Conservation (phyloP, 2,797 vertebrate species). For the Anableps anableps region DNA sequence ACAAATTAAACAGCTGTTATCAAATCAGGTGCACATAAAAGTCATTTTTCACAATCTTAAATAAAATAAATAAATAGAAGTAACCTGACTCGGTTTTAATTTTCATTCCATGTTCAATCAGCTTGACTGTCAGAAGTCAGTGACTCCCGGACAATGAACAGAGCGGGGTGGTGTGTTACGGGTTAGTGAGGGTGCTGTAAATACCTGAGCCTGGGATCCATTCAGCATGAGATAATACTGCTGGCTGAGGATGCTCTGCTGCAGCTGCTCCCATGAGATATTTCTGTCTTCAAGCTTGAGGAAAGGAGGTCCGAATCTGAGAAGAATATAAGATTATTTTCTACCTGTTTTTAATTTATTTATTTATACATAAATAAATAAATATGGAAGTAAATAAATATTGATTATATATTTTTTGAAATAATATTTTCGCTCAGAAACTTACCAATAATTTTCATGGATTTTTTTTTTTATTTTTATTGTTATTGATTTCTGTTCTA, state of each 20-base stretch:
- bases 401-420: neutral
- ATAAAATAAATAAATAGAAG: neutral
- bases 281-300: conserved; percentile 87
- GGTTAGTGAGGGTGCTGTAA: neutral
- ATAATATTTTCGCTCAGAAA: neutral
- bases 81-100: neutral
- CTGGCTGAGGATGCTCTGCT: conserved; percentile 88
- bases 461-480: neutral
- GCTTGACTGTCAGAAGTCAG: neutral
- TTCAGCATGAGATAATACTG: conserved; percentile 87
- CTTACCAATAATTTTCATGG: neutral
- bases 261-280: conserved; percentile 90
- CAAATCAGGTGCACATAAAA: too few species aligned
- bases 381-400: too few species aligned
- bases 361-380: neutral
- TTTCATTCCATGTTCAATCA: neutral
- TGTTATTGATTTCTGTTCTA: neutral
- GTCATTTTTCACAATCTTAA: too few species aligned
- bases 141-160: neutral
- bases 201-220: conserved; percentile 83
- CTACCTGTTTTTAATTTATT: neutral
- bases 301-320: conserved; percentile 92
- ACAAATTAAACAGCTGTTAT: too few species aligned
- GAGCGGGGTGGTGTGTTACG: conserved; percentile 22
- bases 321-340: neutral